These are phyloP conservation scores for Agapetus fuscipes DNA, from an alignment of 2,888 invertebrate genomes.

Conservation along the genomic window DNA sequence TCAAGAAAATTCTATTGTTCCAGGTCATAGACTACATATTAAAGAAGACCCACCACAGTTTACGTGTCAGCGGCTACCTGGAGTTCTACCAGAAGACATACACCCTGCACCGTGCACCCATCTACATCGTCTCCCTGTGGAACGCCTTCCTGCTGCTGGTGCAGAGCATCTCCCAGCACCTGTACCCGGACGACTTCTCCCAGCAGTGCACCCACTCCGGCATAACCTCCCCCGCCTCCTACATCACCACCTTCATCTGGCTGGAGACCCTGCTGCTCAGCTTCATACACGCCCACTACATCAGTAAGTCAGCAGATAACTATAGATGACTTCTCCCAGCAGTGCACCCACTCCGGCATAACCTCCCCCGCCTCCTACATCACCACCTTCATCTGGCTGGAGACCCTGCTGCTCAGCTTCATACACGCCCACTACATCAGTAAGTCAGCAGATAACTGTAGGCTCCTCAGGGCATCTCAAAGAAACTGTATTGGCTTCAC, in stretches of 20 bases:
- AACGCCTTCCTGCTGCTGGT: conserved; percentile 46
- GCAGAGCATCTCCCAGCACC: conserved; percentile 47
- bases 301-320: conserved; percentile 38
- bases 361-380: conserved; percentile 50
- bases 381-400: conserved; percentile 41
- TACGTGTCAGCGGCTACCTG: conserved; percentile 55
- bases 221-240: conserved; percentile 45
- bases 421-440: conserved; percentile 46
- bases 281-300: conserved; percentile 42
- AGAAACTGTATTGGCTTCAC: too few species aligned
- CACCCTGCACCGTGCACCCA: conserved; percentile 48
- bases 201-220: conserved; percentile 40
- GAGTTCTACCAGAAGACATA: conserved; percentile 56
- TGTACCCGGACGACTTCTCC: conserved; percentile 41
- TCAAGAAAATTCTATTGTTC: too few species aligned
- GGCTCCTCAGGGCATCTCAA: too few species aligned
- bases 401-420: conserved; percentile 38
- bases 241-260: conserved; percentile 45
- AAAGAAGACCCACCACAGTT: conserved; percentile 47
- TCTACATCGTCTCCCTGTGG: conserved; percentile 54
- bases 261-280: conserved; percentile 41
- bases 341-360: conserved; percentile 39
- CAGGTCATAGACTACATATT: conserved; percentile 50
- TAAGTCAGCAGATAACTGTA: conserved; percentile 32
- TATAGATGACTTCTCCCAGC: conserved; percentile 38